Percentiles rank a stretch among this genome's conserved stretches.
Conservation (phyloP, 1,140 invertebrate genomes). For the Delia radicum region DNA sequence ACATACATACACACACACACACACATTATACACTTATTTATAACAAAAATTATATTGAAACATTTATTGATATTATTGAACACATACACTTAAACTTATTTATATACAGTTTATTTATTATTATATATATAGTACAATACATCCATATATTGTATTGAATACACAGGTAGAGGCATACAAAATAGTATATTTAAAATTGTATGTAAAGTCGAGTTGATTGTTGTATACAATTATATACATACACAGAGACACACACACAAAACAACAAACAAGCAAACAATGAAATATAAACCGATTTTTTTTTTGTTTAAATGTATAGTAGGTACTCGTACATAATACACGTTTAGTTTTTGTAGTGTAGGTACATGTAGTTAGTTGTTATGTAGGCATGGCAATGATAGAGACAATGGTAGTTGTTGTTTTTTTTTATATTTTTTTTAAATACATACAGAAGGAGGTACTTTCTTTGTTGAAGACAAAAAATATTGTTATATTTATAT, state of each 20-base stretch:
- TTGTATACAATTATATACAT: background rate
- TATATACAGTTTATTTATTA: too few relatives aligned
- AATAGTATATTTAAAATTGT: background rate
- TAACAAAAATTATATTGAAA: background rate
- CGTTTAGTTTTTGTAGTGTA: background rate
- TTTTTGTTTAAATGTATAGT: background rate
- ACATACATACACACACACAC: background rate
- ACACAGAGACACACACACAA: background rate
- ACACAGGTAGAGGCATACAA: background rate
- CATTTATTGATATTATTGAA: background rate
- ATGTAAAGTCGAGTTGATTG: background rate
- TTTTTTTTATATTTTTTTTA: background rate
- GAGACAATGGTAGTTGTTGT: background rate
- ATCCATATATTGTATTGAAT: background rate
- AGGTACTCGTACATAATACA: background rate
- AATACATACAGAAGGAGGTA: background rate
- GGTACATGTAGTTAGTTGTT: background rate
- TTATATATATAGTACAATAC: background rate
- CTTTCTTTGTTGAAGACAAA: background rate
- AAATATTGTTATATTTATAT: conserved; percentile 9
- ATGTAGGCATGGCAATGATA: background rate
- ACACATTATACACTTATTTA: background rate
- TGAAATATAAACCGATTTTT: background rate
- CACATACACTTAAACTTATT: background rate
- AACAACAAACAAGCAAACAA: background rate